A percentile compares a stretch with the other conserved stretches of the same genome.
These are phyloP conservation scores for Mythimna ferrago DNA, from an alignment of 2,888 invertebrate species.

Conservation along the genomic window DNA sequence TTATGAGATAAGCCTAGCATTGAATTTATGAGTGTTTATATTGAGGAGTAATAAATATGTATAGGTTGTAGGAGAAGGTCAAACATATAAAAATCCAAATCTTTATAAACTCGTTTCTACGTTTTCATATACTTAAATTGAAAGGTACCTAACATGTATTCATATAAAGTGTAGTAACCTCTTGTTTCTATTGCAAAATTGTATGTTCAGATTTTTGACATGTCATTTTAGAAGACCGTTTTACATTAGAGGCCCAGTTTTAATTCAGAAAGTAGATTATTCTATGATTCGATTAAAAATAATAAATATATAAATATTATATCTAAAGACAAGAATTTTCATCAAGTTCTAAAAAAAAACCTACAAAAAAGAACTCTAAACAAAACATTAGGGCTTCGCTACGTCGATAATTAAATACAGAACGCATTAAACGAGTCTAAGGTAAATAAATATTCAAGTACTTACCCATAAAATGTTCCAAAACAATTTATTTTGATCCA, in stretches of 20 bases:
- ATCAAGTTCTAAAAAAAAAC: background rate
- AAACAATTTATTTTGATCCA: constrained; percentile 62
- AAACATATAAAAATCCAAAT: background rate
- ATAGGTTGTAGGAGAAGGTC: background rate
- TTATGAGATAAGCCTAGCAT: background rate
- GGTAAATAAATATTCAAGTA: constrained; percentile 9
- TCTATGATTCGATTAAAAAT: background rate
- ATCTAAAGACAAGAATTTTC: background rate
- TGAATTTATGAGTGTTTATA: too few relatives aligned
- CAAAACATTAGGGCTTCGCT: constrained; percentile 7
- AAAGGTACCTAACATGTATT: too few relatives aligned
- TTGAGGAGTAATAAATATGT: background rate
- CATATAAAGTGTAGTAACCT: too few relatives aligned
- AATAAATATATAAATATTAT: background rate
- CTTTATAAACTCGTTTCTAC: background rate
- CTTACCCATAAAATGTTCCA: constrained; percentile 47
- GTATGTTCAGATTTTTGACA: constrained; percentile 6
- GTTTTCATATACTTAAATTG: too few relatives aligned
- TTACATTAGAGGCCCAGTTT: background rate
- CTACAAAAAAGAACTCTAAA: constrained; percentile 2
- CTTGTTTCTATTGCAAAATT: background rate
- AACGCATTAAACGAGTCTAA: background rate
- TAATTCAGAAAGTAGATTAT: background rate
- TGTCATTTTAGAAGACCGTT: background rate
- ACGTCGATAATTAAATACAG: background rate